These are phyloP conservation scores for Tetranychus urticae DNA, from an alignment of 1,140 invertebrate genomes.

Conservation along the genomic window DNA sequence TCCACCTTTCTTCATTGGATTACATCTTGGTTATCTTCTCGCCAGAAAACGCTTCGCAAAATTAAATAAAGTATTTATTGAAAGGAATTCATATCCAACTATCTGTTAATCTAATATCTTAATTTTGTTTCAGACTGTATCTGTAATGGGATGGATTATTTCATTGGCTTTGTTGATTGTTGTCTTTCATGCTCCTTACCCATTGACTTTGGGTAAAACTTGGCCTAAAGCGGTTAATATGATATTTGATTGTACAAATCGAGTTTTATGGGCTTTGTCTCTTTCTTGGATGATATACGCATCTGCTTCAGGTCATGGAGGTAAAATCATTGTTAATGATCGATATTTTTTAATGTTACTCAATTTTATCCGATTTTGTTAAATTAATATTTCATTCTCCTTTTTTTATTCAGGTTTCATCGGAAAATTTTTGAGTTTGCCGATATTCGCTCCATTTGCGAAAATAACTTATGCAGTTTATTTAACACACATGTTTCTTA, in stretches of 20 bases:
- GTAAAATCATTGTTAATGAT: not conserved
- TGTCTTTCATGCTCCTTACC: not conserved
- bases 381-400: not conserved
- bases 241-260: slow-evolving; percentile 10
- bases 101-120: not conserved
- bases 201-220: not conserved
- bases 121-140: not conserved
- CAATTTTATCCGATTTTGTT: not conserved
- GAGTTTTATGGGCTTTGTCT: slow-evolving; percentile 15
- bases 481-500: slow-evolving; percentile 8
- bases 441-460: slow-evolving; percentile 10
- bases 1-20: not conserved
- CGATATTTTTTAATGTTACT: not conserved
- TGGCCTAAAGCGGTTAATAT: not conserved
- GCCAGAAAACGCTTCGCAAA: not conserved
- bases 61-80: not conserved
- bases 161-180: not conserved
- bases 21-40: not conserved
- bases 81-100: not conserved
- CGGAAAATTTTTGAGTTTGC: slow-evolving; percentile 10
- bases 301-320: slow-evolving; percentile 13
- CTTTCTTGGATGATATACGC: slow-evolving; percentile 12
- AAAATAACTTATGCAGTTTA: slow-evolving; percentile 13
- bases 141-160: not conserved
- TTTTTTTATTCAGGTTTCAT: not conserved